Evolutionary conservation across 1,140 invertebrate genomes (phyloP).

Genomic region (Ephestia elutella): DNA sequence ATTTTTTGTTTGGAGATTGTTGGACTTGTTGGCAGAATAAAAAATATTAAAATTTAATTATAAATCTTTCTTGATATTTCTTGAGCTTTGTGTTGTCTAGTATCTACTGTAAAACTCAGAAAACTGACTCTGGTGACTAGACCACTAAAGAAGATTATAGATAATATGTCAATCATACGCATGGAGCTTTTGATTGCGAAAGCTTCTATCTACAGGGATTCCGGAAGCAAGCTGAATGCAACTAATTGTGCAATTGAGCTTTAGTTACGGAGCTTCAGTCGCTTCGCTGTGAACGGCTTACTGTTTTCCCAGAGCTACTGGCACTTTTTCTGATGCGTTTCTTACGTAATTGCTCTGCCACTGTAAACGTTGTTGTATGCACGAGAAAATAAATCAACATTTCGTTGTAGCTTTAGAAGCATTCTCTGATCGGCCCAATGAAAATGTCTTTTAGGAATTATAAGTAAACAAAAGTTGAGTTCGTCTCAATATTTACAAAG

Average conservation of each 20-base stretch:
- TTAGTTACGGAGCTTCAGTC: slow-evolving; percentile 34
- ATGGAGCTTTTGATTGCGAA: too few species aligned
- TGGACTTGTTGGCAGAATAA: too few species aligned
- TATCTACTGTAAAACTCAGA: too few species aligned
- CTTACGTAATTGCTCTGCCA: background rate
- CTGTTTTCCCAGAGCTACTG: slow-evolving; percentile 11
- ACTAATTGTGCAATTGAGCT: slow-evolving; percentile 59
- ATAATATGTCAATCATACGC: too few species aligned
- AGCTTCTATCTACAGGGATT: slow-evolving; percentile 20
- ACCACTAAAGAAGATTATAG: too few species aligned
- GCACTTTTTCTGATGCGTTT: slow-evolving; percentile 6
- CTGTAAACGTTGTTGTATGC: background rate
- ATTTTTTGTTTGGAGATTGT: too few species aligned
- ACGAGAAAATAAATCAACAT: background rate
- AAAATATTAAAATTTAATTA: too few species aligned
- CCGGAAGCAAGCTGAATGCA: slow-evolving; percentile 45
- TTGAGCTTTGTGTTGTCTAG: too few species aligned
- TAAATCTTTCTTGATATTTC: too few species aligned
- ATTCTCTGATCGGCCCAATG: background rate
- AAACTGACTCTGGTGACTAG: too few species aligned
- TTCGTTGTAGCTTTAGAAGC: background rate
- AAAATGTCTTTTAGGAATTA: slow-evolving; percentile 1
- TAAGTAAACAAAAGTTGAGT: slow-evolving; percentile 25
- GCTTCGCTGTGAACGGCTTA: slow-evolving; percentile 7
- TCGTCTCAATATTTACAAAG: slow-evolving; percentile 50